Conservation (phyloP, 2,113 vertebrate genomes). For the Pimephales promelas region DNA sequence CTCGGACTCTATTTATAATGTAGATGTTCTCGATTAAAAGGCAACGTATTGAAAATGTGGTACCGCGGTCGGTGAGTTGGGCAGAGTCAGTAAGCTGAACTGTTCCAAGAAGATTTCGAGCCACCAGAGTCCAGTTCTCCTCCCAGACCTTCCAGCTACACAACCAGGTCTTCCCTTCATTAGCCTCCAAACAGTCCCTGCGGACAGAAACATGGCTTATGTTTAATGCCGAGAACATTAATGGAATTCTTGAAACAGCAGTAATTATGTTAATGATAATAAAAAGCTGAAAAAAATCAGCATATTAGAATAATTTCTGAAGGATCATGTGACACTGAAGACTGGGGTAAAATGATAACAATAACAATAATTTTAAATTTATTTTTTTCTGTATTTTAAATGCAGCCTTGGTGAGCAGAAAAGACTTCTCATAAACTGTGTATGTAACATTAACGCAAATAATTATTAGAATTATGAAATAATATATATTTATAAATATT, state of each 20-base stretch:
- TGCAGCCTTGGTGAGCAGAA: not conserved
- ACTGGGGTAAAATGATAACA: not conserved
- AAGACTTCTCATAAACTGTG: too few relatives aligned
- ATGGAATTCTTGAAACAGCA: not conserved
- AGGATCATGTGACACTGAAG: not conserved
- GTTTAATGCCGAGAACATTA: too few relatives aligned
- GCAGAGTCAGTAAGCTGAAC: slow-evolving; percentile 67
- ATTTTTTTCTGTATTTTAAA: not conserved
- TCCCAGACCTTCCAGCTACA: slow-evolving; percentile 63
- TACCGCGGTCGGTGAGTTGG: slow-evolving; percentile 70
- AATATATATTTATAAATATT: too few relatives aligned
- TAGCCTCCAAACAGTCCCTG: slow-evolving; percentile 33
- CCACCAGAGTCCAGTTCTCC: slow-evolving; percentile 71
- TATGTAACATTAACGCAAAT: not conserved
- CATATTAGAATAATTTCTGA: not conserved
- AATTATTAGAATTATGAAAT: not conserved
- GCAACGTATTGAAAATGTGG: not conserved
- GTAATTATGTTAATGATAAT: not conserved
- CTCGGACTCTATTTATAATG: not conserved
- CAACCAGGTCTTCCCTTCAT: not conserved
- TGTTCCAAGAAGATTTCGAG: slow-evolving; percentile 68
- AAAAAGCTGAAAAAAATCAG: not conserved
- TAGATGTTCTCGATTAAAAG: not conserved
- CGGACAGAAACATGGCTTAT: not conserved
- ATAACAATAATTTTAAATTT: not conserved